Evolutionary conservation across 2,888 invertebrate genomes (phyloP), one percentile per base, ranked within the genome.

Genomic region (Coenonympha glycerion): DNA sequence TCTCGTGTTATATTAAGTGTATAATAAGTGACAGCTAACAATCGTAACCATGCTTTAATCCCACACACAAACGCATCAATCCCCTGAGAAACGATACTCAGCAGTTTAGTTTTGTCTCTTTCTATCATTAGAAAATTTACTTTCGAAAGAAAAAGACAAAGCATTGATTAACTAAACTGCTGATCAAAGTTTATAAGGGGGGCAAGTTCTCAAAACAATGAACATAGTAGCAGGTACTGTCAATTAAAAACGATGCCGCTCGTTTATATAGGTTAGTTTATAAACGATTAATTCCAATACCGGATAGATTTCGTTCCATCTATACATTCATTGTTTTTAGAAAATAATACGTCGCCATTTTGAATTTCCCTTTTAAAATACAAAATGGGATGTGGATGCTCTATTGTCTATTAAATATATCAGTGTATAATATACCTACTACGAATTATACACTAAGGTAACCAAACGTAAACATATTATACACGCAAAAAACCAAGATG

Each of bases 21-120:
- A 22, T 11, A 24, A 16, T 53, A 53, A 66, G n/a, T 68, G 70
- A 74, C 65, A 66, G 67, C 71, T 63, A 63, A 68, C 66, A 66
- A 68, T 63, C 55, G 53, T 37, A 68, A 22, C 15, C 22, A 15
- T 15, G 16, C 39, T 9, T 4, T 64, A 56, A 61, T 58, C 64
- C 64, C 66, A 62, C 63, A 59, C 59, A 57, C 52, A 39, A 39
- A 15, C 22, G n/a, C n/a, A n/a, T n/a, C n/a, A n/a, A n/a, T n/a
- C n/a, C n/a, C n/a, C n/a, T n/a, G n/a, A n/a, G n/a, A n/a, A n/a
- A n/a, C n/a, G n/a, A n/a, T n/a, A n/a, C n/a, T n/a, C n/a, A n/a
- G n/a, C n/a, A n/a, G n/a, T n/a, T n/a, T n/a, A n/a, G n/a, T n/a
- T n/a, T n/a, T n/a, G n/a, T n/a, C n/a, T n/a, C n/a, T n/a, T n/a